Percentiles rank a stretch among this genome's conserved stretches.
phyloP scores from a whole-genome alignment of 2,797 vertebrate species.

The Neoniphon sammara region DNA sequence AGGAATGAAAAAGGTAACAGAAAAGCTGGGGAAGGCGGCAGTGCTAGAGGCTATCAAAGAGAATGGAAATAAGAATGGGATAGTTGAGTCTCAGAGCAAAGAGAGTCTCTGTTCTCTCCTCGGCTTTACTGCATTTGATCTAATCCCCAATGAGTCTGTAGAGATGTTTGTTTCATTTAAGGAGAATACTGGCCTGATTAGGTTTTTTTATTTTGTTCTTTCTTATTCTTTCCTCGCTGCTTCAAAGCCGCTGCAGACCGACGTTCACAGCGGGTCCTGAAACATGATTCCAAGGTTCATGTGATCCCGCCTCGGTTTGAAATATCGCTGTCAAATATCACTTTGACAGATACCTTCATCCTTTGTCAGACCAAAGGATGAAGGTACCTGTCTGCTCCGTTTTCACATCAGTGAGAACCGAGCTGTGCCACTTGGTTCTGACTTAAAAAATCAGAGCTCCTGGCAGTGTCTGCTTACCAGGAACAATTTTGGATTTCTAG shows the following conservation, averaged over 20 bases:
- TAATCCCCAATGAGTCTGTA: background rate
- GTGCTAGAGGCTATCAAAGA: slow-evolving; percentile 16
- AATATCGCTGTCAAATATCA: background rate
- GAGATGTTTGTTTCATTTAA: slow-evolving; percentile 15
- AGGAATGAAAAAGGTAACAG: slow-evolving; percentile 13
- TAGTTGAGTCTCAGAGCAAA: slow-evolving; percentile 5
- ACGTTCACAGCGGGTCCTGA: background rate
- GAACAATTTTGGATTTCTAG: too few species aligned
- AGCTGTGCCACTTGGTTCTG: slow-evolving; percentile 15
- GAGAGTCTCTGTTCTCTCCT: slow-evolving; percentile 19
- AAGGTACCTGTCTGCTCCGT: too few species aligned
- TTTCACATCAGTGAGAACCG: background rate
- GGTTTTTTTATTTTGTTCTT: slow-evolving; percentile 5
- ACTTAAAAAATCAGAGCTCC: too few species aligned
- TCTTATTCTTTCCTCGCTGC: background rate
- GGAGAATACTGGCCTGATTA: slow-evolving; percentile 16
- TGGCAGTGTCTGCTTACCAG: too few species aligned
- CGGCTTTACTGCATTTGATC: slow-evolving; percentile 22
- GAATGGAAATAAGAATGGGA: slow-evolving; percentile 16
- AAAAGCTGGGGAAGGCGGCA: slow-evolving; percentile 7
- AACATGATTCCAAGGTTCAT: background rate
- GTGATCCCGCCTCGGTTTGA: background rate
- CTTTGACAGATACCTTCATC: background rate
- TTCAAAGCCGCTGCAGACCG: background rate
- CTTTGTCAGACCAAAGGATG: slow-evolving; percentile 6